Evolutionary conservation across 2,888 invertebrate genomes (phyloP).

Genomic region (Spisula solida): DNA sequence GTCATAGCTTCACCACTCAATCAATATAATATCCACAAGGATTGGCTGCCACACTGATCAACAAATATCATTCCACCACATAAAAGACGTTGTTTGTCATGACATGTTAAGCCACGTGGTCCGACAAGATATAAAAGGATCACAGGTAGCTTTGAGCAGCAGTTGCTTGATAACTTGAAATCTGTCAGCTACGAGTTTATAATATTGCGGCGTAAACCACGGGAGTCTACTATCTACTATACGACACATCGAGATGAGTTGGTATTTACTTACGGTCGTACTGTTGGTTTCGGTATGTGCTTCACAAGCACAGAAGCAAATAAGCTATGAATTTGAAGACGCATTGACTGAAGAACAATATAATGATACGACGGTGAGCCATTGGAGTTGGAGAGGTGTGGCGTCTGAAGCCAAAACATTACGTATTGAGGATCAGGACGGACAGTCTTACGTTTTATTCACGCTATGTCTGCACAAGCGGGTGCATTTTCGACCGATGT

Average conservation of each 20-base stretch:
- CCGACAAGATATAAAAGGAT: conserved; percentile 1
- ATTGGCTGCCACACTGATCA: neutral
- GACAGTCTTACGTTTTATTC: conserved; percentile 4
- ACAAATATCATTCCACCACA: neutral
- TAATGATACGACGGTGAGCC: neutral
- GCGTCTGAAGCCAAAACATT: conserved; percentile 48
- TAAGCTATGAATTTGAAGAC: conserved; percentile 51
- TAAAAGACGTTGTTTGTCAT: neutral
- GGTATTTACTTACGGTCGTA: neutral
- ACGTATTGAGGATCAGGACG: conserved; percentile 41
- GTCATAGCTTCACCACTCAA: neutral
- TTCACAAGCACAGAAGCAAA: neutral
- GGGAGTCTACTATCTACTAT: neutral
- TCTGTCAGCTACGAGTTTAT: neutral
- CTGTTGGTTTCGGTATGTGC: neutral
- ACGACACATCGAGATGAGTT: neutral
- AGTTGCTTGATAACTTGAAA: neutral
- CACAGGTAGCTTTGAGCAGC: neutral
- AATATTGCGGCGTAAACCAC: neutral
- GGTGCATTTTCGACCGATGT: neutral
- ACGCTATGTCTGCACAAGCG: conserved; percentile 45
- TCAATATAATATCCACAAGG: neutral
- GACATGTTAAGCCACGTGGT: neutral
- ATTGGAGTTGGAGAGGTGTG: conserved; percentile 41
- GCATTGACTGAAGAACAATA: conserved; percentile 2